Base-by-base conservation (phyloP, 2,113 vertebrate species). In the Megaleporinus macrocephalus region DNA sequence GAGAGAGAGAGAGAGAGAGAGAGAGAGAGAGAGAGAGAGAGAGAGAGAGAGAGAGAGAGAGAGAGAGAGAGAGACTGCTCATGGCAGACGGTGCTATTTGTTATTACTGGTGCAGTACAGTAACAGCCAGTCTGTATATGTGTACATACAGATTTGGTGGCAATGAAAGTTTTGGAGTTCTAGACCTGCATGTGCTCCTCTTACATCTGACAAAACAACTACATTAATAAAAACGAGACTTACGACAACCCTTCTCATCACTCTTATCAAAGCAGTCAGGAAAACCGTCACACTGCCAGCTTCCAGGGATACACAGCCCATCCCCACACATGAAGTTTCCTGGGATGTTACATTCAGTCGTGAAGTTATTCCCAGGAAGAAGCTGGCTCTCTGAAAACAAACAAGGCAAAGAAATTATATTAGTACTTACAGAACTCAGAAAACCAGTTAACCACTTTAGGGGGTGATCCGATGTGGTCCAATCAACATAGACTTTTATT, bases 281-380 rank as follows among this genome's bases (percentile, higher is more conserved):
- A 73, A 95, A 89, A 80, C 97, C 96, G 0, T 99, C 95, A 10
- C 97, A 99, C 90, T 99, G 96, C 96, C 96, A 98, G 73, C 93
- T 91, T 0, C 96, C 97, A 0, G 96, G 97, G 88, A 99, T 96
- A 69, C 98, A 99, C 85, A 93, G 94, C 26, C 97, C 98, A 0
- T 98, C 95, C 51, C 95, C 94, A 81, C 98, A 99, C 96, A 97
- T 97, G 92, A 99, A 99, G 90, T 95, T 98, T 85, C 97, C 98
- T 1, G 97, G 97, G 88, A 97, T 97, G 94, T 98, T 98, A 88
- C 98, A 99, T 89, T 98, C 96, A 0, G 95, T 97, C 86, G 97
- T 98, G 90, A 96, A 95, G 93, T 99, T 99, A 89, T 97, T 99
- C 87, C 96, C 96, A 12, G 96, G 96, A 84, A 98, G 93, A 89